Percentiles rank a stretch among this genome's conserved stretches.
Conservation (phyloP, 2,888 invertebrate species). For the Eilema sororculum region DNA sequence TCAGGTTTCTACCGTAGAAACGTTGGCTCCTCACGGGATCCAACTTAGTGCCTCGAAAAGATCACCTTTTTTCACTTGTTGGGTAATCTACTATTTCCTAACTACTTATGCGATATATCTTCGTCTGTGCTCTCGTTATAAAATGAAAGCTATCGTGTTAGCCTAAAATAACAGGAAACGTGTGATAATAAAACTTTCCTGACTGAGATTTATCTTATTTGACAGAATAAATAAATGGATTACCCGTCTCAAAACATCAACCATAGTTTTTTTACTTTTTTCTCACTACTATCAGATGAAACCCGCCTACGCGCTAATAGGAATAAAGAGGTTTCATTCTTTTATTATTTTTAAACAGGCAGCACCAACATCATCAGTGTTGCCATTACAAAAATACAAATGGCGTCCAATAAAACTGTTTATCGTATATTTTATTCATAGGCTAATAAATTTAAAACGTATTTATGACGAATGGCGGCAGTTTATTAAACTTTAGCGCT, state of each 20-base stretch:
- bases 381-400: constrained; percentile 39
- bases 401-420: constrained; percentile 26
- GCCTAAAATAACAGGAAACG: constrained; percentile 34
- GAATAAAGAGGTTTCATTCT: constrained; percentile 39
- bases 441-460: constrained; percentile 38
- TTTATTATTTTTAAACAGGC: constrained; percentile 37
- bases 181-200: constrained; percentile 29
- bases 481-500: constrained; percentile 36
- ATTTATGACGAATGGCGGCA: constrained; percentile 42
- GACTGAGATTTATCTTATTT: constrained; percentile 47
- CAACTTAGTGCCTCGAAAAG: no score
- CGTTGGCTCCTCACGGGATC: no score
- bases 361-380: constrained; percentile 32
- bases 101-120: not conserved
- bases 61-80: no score
- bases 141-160: constrained; percentile 21
- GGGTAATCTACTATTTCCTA: no score
- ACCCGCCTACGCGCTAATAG: constrained; percentile 39
- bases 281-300: constrained; percentile 31
- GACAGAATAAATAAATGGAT: constrained; percentile 53
- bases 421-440: constrained; percentile 38
- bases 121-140: not conserved
- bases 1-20: no score
- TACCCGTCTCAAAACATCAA: constrained; percentile 42
- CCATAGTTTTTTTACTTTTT: constrained; percentile 36